Base-by-base conservation (phyloP, 2,888 invertebrate species). In the Protonemura montana region DNA sequence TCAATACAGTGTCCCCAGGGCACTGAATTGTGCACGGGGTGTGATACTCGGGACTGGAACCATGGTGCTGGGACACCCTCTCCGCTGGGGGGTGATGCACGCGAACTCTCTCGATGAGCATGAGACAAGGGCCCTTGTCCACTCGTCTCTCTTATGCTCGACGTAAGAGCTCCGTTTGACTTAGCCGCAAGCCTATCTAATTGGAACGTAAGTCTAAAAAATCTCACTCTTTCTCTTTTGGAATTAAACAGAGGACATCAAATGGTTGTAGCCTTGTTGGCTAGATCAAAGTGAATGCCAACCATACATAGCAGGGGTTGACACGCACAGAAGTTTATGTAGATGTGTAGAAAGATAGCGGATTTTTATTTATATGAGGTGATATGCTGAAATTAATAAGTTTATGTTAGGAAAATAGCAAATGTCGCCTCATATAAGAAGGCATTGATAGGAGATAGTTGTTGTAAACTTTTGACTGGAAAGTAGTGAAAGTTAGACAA, bases 161-260 rank as follows among this genome's bases (percentile, higher is more conserved):
- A 16, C 25, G 10, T 82, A 26, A 82, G 41, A 35, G 42, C 3
- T 41, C n/a, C 41, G 82, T 82, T 82, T 82, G 82, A 82, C 82
- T 82, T 26, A 25, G 82, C 82, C 82, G 82, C 82, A 26, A 82
- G 82, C 42, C 41, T 35, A 16, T 25, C 82, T 82, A 82, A 82
- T 82, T 82, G 82, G 82, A 41, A 82, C 35, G 27, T 41, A 82
- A 82, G 42, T 35, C 35, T 26, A 26, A 41, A 29, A 82, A n/a
- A 82, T 30, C 35, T 59, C 21, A 59, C 59, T 59, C 21, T 59
- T 59, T 2, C 59, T 16, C 6, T 59, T 10, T 59, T 10, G 13
- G 59, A 59, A 41, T 30, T 41, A 82, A 82, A 35, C 42, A 41
- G 82, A 82, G 10, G 41, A 7, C 26, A 26, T 35, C 35, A 82